These are phyloP conservation scores for Zelostemma sp. DNA, from an alignment of 1,140 invertebrate genomes.

Conservation along the genomic window DNA sequence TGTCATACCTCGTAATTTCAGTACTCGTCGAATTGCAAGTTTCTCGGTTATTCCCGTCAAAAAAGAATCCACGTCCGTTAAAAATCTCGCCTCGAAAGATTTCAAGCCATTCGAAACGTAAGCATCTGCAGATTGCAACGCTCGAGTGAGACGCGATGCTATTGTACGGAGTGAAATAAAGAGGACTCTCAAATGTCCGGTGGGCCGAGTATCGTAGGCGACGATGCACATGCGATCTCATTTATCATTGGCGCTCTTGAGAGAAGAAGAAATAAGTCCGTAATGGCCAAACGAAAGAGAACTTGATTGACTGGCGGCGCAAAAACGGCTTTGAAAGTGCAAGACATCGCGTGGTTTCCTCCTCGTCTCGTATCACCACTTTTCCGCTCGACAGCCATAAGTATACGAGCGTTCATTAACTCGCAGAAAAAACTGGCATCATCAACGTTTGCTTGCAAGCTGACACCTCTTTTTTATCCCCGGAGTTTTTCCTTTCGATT, in stretches of 20 bases:
- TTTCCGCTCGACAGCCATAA: slow-evolving; percentile 52
- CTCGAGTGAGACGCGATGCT: no score
- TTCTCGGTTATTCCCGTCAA: no score
- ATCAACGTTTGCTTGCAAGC: slow-evolving; percentile 29
- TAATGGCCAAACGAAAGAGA: slow-evolving; percentile 58
- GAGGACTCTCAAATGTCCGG: background rate
- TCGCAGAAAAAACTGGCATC: slow-evolving; percentile 40
- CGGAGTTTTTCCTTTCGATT: slow-evolving; percentile 11
- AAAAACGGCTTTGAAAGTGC: slow-evolving; percentile 61
- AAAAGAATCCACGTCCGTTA: no score
- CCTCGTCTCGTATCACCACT: slow-evolving; percentile 41
- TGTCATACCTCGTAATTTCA: no score
- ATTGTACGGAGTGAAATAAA: no score
- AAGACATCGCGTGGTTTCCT: slow-evolving; percentile 48
- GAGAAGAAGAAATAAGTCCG: slow-evolving; percentile 35
- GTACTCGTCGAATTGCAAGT: no score
- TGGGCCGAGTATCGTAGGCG: slow-evolving; percentile 27
- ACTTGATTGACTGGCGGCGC: slow-evolving; percentile 54
- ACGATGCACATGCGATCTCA: slow-evolving; percentile 37
- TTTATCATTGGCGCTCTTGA: slow-evolving; percentile 20
- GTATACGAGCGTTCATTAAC: slow-evolving; percentile 47
- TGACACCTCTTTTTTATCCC: slow-evolving; percentile 26
- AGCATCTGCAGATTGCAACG: no score
- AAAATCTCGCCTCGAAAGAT: no score
- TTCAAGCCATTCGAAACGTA: no score